Evolutionary conservation across 2,113 vertebrate species (phyloP).

Genomic region (Hemiprocne comata): DNA sequence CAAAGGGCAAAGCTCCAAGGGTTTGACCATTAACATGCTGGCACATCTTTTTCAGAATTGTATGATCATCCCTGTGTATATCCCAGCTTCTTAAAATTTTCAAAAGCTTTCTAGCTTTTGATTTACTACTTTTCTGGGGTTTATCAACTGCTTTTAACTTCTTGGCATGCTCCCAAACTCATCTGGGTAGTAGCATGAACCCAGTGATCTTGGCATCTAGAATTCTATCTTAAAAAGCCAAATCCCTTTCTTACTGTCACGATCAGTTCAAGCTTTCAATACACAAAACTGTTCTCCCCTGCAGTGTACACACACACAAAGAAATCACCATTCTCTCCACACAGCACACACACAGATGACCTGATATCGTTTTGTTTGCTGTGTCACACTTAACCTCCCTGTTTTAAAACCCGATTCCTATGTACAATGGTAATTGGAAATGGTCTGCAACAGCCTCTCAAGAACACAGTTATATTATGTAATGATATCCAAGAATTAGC

Average conservation of each 20-base stretch:
- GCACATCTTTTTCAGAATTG: neutral
- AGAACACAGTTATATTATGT: neutral
- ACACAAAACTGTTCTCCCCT: neutral
- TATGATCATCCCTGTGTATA: neutral
- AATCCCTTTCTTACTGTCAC: constrained; percentile 49
- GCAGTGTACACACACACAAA: neutral
- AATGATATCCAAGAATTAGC: constrained; percentile 25
- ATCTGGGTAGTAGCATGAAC: constrained; percentile 60
- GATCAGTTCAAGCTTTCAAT: constrained; percentile 26
- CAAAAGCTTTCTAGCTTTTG: constrained; percentile 23
- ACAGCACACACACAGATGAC: neutral
- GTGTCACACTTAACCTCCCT: neutral
- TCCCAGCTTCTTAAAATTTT: neutral
- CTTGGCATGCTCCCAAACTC: constrained; percentile 66
- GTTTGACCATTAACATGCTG: neutral
- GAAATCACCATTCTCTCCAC: neutral
- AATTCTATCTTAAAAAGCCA: constrained; percentile 64
- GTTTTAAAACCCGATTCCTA: neutral
- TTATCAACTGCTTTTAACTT: constrained; percentile 67
- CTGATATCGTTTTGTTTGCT: neutral
- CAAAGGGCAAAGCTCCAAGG: neutral
- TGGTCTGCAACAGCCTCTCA: neutral
- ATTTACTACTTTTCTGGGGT: constrained; percentile 62
- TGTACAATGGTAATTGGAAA: constrained; percentile 20
- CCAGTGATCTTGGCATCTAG: constrained; percentile 58